Evolutionary conservation across 2,113 vertebrate genomes (phyloP).

Genomic region (Lagopus muta): DNA sequence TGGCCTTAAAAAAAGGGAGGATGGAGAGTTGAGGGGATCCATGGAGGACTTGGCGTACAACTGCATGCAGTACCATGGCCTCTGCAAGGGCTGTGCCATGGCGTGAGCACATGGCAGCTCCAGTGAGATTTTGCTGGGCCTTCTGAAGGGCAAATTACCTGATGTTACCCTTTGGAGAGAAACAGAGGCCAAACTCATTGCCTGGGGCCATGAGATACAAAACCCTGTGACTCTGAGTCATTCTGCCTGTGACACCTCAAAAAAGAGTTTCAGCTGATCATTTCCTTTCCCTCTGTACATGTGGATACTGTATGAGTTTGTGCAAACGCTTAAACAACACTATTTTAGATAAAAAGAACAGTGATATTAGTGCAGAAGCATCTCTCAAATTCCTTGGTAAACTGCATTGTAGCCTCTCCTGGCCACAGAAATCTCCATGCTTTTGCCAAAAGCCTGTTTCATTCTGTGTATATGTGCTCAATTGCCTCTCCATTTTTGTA

Average conservation of each 20-base stretch:
- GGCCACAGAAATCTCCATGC: background rate
- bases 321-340: background rate
- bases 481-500: constrained; percentile 27
- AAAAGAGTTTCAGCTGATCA: background rate
- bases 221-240: background rate
- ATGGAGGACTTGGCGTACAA: background rate
- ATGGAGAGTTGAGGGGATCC: background rate
- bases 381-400: background rate
- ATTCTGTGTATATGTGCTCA: background rate
- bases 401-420: background rate
- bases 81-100: background rate
- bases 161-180: background rate
- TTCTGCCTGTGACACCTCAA: background rate
- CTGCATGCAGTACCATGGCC: background rate
- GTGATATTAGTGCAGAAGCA: background rate
- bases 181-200: background rate
- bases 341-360: background rate
- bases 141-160: background rate
- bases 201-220: background rate
- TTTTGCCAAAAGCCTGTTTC: background rate
- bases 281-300: background rate
- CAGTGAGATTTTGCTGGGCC: background rate
- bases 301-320: background rate
- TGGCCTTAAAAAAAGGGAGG: background rate
- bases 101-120: background rate